phyloP scores from a whole-genome alignment of 1,140 invertebrate species.

The Drosophila nebulosa region DNA sequence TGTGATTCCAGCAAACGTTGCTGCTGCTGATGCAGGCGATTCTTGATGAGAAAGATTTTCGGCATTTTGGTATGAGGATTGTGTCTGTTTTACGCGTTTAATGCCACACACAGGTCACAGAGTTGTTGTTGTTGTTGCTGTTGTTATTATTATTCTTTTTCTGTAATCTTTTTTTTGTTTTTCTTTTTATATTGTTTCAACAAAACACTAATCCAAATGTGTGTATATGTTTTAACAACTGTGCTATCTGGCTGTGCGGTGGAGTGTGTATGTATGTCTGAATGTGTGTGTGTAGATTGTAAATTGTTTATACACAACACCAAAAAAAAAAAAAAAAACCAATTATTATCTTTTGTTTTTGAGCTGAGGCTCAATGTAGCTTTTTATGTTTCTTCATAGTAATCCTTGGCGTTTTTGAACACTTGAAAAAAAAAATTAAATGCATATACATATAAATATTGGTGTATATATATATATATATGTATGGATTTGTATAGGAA shows the following conservation, averaged over 20 bases:
- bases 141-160: conserved; percentile 2
- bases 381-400: conserved; percentile 48
- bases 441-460: conserved; percentile 51
- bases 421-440: conserved; percentile 58
- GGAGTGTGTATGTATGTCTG: background rate
- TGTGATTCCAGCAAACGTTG: conserved; percentile 89
- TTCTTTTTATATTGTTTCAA: conserved; percentile 44
- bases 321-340: conserved; percentile 13
- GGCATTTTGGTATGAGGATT: conserved; percentile 84
- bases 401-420: conserved; percentile 13
- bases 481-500: conserved; percentile 1
- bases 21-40: conserved; percentile 93
- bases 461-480: conserved; percentile 10
- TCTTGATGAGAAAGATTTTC: conserved; percentile 94
- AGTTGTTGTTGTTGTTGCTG: no score
- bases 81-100: conserved; percentile 11
- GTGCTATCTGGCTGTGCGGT: conserved; percentile 1
- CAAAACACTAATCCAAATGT: conserved; percentile 79
- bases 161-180: background rate
- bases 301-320: background rate
- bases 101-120: conserved; percentile 19
- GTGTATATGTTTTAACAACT: conserved; percentile 71
- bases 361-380: conserved; percentile 36
- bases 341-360: conserved; percentile 28
- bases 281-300: conserved; percentile 2